Evolutionary conservation across 2,888 invertebrate genomes (phyloP), one percentile per base, ranked within the genome.

Genomic region (Leucania comma): DNA sequence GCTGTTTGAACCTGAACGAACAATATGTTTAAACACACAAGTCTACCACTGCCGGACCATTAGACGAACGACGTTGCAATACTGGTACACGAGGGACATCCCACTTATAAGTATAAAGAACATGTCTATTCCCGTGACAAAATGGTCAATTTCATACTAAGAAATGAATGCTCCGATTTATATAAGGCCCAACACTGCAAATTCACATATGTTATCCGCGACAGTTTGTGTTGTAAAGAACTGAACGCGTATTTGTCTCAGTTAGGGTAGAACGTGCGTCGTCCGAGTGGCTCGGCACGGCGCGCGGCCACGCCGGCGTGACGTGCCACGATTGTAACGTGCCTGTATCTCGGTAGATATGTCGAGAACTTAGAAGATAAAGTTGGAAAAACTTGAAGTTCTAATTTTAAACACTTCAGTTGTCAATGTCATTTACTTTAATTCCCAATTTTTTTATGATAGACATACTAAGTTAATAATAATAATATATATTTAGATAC

Each of bases 201-300:
- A 58, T 65, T 64, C 62, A 51, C 65, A 48, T 75, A 57, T 51
- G 12, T 63, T 50, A 50, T 24, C 6, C 38, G 24, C n/a, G 66
- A 61, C 77, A 67, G 51, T 48, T 54, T 67, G 51, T 42, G 65
- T 66, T 65, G 59, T 53, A 56, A 71, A 70, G 53, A 58, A 67
- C 66, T 57, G 78, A 53, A 42, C 51, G 38, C n/a, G 65, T 46
- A 81, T 80, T 81, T 80, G 73, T 80, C 82, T 62, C 72, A 59
- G 78, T 68, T 60, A 78, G 56, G 35, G 46, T 8, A 17, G 53
- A 29, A 70, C 82, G 82, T 73, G 67, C n/a, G 71, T 50, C 10
- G 51, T 5, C n/a, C n/a, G 50, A 4, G 14, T 38, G 53, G 48
- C 24, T 22, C 20, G 46, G 22, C 50, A 22, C 14, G 24, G 24